These are phyloP conservation scores for Paratilapia polleni DNA, from an alignment of 2,113 vertebrate species.

Conservation along the genomic window DNA sequence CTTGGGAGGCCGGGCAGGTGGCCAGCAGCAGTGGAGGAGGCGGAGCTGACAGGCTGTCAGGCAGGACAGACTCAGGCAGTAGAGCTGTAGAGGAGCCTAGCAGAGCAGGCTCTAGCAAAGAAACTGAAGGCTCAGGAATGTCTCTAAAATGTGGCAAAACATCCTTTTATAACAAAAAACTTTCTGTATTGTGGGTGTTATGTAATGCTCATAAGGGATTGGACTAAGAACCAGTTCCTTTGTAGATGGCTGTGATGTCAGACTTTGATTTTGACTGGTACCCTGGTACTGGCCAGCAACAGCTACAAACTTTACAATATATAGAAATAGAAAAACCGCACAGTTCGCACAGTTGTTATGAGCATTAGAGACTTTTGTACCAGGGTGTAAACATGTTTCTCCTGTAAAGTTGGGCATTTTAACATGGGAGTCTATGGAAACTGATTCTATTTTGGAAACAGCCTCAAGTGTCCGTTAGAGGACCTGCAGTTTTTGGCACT, in stretches of 20 bases:
- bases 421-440: background rate
- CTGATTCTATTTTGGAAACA: background rate
- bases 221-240: fast-evolving
- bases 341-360: no score
- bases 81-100: background rate
- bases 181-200: background rate
- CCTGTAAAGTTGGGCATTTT: background rate
- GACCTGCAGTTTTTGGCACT: background rate
- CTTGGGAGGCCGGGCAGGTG: background rate
- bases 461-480: background rate
- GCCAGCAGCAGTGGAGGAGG: background rate
- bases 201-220: background rate
- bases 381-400: background rate
- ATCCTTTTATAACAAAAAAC: background rate
- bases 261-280: background rate
- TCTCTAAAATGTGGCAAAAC: background rate
- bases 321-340: no score
- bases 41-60: background rate
- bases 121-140: background rate
- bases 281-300: background rate
- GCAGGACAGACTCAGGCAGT: background rate
- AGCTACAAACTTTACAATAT: background rate
- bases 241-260: background rate
- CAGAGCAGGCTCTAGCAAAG: background rate
- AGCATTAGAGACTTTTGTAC: background rate